Base-by-base conservation (phyloP, 2,888 invertebrate genomes). In the Trichogramma evanescens region DNA sequence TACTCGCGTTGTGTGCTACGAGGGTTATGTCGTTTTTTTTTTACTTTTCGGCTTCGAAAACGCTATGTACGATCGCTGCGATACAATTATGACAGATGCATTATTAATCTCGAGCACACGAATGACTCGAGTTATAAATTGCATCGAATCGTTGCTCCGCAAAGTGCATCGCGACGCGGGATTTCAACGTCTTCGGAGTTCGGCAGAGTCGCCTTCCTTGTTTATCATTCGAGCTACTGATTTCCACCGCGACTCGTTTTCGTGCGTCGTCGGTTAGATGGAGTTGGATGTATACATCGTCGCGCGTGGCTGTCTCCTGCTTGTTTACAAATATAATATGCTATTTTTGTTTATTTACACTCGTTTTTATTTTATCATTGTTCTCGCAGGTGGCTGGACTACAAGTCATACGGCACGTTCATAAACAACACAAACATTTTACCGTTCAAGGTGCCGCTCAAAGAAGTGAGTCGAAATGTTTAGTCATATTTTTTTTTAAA, bases 391-490 rank as follows among this genome's bases (percentile, higher is more conserved):
- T 88, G 88, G 88, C 73, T 82, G 68, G 78, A 82, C 6, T 87
- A 87, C 72, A 81, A 80, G 68, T 77, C 84, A 8, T 80, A 84
- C 71, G 90, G 90, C 42, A 78, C 80, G 54, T 80, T 82, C 26
- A 86, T 91, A 57, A 79, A 82, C 61, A 86, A 86, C 13, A 89
- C 90, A 4, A 82, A 84, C 66, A 82, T 91, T 66, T 79, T 91
- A 68, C 84, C 88, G 63, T 90, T 90, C 75, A 91, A 91, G 79
- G 89, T 89, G 42, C 91, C 91, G 4, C 74, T 86, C 58, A 82
- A 81, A 68, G 75, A 81, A 75, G 84, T 83, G 73, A 79, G 78
- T 76, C 6, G 2, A 42, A 46, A 8, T 46, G 7, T 41, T 39
- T 7, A 39, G 39, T 9, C 40, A 46, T 6, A n/a, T n/a, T 9